Evolutionary conservation across 1,140 invertebrate species (phyloP), one percentile per base, ranked within the genome.

Genomic region (Theocolax elegans): DNA sequence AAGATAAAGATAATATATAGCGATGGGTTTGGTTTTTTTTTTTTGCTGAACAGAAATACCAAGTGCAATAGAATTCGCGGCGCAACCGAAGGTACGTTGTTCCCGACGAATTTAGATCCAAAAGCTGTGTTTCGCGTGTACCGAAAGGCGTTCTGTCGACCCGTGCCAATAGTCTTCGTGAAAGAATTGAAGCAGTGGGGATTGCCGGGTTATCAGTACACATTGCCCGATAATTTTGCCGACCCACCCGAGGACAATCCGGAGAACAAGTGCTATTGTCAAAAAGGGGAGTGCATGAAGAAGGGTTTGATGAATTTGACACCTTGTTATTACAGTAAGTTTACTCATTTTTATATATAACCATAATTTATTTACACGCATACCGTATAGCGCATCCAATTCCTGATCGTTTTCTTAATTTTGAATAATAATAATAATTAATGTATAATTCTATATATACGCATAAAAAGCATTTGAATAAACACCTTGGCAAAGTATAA

Each of bases 291-390:
- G 3, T 90, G 90, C 60, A 75, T 91, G 10, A 87, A 88, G n/a
- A 86, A 85, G 63, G 92, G 92, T 0, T 74, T 93, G 0, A 87
- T 89, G 0, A 90, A 89, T 68, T 72, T 93, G 0, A 89, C 91
- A 0, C 90, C 92, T 0, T 94, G 93, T 76, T 93, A 93, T 72
- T 93, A 91, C 79, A 89, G 91, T 91, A 80, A 88, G 88, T 87
- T 71, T 48, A 27, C 4, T 35, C 4, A 6, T 35, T 35, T 35
- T 35, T 35, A 35, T n/a, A n/a, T n/a, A n/a, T n/a, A n/a, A n/a
- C n/a, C n/a, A n/a, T n/a, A n/a, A n/a, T n/a, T n/a, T n/a, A n/a
- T n/a, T n/a, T n/a, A n/a, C n/a, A n/a, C n/a, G n/a, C n/a, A n/a
- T n/a, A n/a, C n/a, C n/a, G n/a, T n/a, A n/a, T n/a, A n/a, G n/a